phyloP scores from a whole-genome alignment of 2,888 invertebrate genomes.

The Meteorus colon region DNA sequence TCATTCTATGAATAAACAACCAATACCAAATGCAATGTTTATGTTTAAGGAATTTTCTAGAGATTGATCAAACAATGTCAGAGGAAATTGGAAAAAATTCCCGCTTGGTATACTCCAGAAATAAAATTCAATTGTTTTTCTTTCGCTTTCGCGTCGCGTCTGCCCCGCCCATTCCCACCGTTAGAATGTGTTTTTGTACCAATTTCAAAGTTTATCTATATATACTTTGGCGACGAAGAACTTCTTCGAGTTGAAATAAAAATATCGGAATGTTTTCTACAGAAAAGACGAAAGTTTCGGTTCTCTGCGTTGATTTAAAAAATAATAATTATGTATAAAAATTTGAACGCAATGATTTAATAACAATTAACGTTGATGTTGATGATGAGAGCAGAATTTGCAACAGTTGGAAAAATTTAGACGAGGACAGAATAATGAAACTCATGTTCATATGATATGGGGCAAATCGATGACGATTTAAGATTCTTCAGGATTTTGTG shows the following conservation, averaged over 20 bases:
- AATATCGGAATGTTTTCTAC: not conserved
- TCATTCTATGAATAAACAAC: no score
- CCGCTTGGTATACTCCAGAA: not conserved
- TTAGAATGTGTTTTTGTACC: not conserved
- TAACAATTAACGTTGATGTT: no score
- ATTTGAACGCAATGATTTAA: no score
- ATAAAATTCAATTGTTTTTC: slow-evolving; percentile 10
- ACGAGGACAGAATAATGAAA: no score
- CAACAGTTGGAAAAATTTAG: no score
- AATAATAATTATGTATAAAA: no score
- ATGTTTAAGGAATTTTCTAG: not conserved
- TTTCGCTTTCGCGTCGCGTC: not conserved
- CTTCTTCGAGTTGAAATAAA: not conserved
- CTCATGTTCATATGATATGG: no score
- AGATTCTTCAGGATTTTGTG: no score
- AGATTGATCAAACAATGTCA: not conserved
- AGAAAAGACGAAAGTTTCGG: no score
- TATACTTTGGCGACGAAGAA: not conserved
- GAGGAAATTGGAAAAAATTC: slow-evolving; percentile 3
- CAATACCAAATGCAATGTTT: not conserved
- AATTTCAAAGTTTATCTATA: slow-evolving; percentile 6
- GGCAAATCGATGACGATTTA: no score
- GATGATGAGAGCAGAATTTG: no score
- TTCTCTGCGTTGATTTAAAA: no score
- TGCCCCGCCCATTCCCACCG: not conserved